Conservation (phyloP, 2,797 vertebrate species). For the Glyptemys insculpta region DNA sequence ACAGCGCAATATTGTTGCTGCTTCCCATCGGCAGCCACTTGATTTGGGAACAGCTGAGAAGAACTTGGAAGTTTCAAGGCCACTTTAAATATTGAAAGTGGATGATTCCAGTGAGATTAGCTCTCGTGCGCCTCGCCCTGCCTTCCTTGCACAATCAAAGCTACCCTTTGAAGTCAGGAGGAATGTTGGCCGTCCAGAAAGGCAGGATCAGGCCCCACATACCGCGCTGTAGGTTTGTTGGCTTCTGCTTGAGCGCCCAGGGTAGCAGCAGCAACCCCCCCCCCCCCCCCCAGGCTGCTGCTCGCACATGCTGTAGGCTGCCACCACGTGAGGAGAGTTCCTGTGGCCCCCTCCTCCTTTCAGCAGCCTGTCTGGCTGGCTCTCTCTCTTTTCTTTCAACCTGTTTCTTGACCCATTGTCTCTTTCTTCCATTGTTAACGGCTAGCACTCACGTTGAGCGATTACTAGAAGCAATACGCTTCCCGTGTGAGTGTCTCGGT, state of each 20-base stretch:
- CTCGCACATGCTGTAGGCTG: not conserved
- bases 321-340: slow-evolving; percentile 4
- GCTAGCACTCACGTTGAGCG: not conserved
- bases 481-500: not conserved
- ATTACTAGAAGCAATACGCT: not conserved
- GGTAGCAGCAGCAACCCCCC: not conserved
- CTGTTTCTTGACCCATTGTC: not conserved
- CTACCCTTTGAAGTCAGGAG: not conserved
- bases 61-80: not conserved
- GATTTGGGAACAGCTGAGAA: not conserved
- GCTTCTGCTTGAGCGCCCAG: not conserved
- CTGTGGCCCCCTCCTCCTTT: not conserved
- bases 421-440: not conserved
- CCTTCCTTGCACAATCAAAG: not conserved
- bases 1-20: not conserved
- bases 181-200: not conserved
- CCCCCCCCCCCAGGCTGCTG: not conserved
- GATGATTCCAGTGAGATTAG: not conserved
- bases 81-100: not conserved
- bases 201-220: not conserved
- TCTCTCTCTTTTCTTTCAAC: not conserved
- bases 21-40: not conserved
- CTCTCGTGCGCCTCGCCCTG: not conserved
- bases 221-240: not conserved
- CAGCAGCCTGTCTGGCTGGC: not conserved